phyloP scores from a whole-genome alignment of 2,797 vertebrate genomes.

The Dendrocincla tyrannina region DNA sequence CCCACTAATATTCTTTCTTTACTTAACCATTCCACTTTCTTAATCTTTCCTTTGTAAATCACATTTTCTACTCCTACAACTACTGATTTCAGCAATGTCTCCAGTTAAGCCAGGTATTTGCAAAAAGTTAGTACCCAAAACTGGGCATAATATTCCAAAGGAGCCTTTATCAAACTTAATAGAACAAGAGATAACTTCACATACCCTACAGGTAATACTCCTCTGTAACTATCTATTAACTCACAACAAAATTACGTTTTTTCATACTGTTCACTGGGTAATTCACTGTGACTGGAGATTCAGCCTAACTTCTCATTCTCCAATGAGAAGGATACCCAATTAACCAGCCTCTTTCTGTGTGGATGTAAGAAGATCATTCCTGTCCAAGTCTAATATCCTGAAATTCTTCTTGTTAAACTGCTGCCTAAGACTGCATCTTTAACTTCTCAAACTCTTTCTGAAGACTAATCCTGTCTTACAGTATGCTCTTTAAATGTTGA shows the following conservation, averaged over 20 bases:
- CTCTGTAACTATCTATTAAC: neutral
- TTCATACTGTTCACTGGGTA: neutral
- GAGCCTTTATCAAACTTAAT: neutral
- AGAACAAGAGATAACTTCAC: neutral
- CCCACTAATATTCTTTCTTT: neutral
- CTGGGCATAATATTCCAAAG: neutral
- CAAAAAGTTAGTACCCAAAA: neutral
- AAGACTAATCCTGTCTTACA: neutral
- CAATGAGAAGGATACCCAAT: neutral
- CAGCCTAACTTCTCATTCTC: neutral
- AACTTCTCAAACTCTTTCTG: neutral
- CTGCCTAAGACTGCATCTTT: neutral
- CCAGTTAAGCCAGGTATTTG: neutral
- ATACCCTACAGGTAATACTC: neutral
- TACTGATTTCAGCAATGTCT: neutral
- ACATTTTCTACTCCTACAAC: neutral
- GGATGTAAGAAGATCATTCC: neutral
- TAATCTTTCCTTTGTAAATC: neutral
- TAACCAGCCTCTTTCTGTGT: neutral
- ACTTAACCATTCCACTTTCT: neutral
- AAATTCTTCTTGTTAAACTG: neutral
- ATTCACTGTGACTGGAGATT: neutral
- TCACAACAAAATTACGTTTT: conserved; percentile 18
- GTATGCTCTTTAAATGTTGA: neutral
- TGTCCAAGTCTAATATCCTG: neutral